Evolutionary conservation across 2,888 invertebrate genomes (phyloP), one percentile per base, ranked within the genome.

Genomic region (Anodontia alba): DNA sequence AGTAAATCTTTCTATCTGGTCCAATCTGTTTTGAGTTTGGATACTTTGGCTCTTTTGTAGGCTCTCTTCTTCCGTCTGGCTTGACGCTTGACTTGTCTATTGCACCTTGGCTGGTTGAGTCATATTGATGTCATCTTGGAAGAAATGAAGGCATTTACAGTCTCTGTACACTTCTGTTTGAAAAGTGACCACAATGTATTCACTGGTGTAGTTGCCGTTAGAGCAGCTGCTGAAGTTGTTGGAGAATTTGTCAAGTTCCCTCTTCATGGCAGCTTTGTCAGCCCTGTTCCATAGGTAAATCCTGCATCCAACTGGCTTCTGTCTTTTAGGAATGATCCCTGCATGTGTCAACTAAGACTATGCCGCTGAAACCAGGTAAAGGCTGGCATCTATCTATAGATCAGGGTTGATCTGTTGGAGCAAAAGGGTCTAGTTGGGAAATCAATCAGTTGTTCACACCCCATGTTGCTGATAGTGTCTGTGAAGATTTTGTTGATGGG

Each of bases 11-110:
- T 72, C 23, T 72, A 69, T 42, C 38, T n/a, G 26, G 15, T 43
- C 69, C 43, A 69, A 38, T 69, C 69, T 20, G 26, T 84, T 88
- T 93, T 94, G 88, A 95, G 74, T 43, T 95, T 87, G 49, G 31
- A 31, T 26, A 42, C 29, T 10, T 36, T 10, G 33, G 38, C 54
- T 49, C 46, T 73, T n/a, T 29, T 57, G 3, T 26, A 73, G 1
- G 26, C 0, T 57, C 62, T 73, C 62, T 20, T 20, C 42, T 73
- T 57, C 31, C 33, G 36, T 38, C 42, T 54, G 10, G n/a, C 33
- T 62, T 33, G 31, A 57, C 36, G n/a, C n/a, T 20, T 26, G 8
- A 46, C 51, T 10, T 46, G 12, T 33, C 49, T 1, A 10, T 46
- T 74, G 49, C n/a, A 33, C 31, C 36, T 15, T 26, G 43, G 2